A percentile compares a stretch with the other conserved stretches of the same genome.
Conservation (phyloP, 2,113 vertebrate genomes). For the Brachypteracias leptosomus region DNA sequence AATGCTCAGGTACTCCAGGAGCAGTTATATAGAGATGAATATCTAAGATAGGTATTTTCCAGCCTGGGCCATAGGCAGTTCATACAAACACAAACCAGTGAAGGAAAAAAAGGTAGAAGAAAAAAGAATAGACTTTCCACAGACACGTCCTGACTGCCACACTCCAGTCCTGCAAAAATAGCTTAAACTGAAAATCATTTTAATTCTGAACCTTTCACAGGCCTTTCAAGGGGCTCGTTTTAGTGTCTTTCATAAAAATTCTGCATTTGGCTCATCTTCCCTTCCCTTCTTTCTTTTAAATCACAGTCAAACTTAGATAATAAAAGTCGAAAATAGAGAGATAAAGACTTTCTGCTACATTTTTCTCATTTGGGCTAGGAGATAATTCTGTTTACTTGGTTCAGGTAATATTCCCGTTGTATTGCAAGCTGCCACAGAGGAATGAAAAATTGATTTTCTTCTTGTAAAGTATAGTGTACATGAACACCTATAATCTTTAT, state of each 20-base stretch:
- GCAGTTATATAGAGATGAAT: not conserved
- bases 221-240: not conserved
- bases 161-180: constrained; percentile 4
- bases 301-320: constrained; percentile 36
- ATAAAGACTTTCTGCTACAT: constrained; percentile 56
- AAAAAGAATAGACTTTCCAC: not conserved
- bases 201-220: constrained; percentile 22
- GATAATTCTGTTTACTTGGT: constrained; percentile 74
- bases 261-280: constrained; percentile 19
- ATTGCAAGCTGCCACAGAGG: constrained; percentile 43
- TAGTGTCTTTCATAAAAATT: not conserved
- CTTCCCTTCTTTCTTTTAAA: constrained; percentile 32
- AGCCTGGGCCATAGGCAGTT: not conserved
- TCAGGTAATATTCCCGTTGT: constrained; percentile 65
- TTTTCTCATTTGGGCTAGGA: constrained; percentile 54
- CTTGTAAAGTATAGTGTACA: not conserved
- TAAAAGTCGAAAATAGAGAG: constrained; percentile 39
- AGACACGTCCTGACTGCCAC: not conserved
- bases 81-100: not conserved
- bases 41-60: not conserved
- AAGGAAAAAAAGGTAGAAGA: not conserved
- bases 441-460: constrained; percentile 75
- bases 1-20: not conserved
- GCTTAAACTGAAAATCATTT: constrained; percentile 60
- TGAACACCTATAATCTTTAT: constrained; percentile 24